phyloP scores from a whole-genome alignment of 2,113 vertebrate genomes.

The Castor canadensis region DNA sequence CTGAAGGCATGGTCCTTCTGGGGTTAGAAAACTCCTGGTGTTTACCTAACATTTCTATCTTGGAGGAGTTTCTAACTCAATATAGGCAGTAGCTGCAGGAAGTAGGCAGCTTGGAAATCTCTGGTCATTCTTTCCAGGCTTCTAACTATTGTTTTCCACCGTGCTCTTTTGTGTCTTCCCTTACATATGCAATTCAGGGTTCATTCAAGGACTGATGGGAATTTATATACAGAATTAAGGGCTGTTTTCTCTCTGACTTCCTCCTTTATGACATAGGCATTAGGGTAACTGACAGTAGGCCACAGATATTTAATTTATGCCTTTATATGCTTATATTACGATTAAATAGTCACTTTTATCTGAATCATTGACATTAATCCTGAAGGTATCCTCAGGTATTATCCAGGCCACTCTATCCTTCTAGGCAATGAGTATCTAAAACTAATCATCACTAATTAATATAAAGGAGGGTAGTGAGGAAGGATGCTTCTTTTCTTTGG shows the following conservation, averaged over 20 bases:
- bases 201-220: not conserved
- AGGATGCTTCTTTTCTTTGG: too few species aligned
- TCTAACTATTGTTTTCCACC: not conserved
- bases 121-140: not conserved
- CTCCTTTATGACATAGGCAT: not conserved
- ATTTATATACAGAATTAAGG: not conserved
- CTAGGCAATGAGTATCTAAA: not conserved
- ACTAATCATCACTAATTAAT: not conserved
- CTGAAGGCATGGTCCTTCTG: not conserved
- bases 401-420: not conserved
- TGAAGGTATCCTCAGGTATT: constrained; percentile 20
- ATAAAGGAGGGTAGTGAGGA: not conserved
- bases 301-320: too few species aligned
- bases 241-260: not conserved
- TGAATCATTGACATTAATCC: constrained; percentile 12
- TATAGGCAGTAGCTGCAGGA: not conserved
- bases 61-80: not conserved
- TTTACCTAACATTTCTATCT: not conserved
- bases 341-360: constrained; percentile 7
- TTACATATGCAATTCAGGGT: not conserved
- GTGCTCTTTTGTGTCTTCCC: accelerated
- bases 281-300: too few species aligned
- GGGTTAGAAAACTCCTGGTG: not conserved
- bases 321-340: not conserved
- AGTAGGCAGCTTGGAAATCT: not conserved